Evolutionary conservation across 1,140 invertebrate genomes (phyloP).

Genomic region (Drosophila biarmipes): DNA sequence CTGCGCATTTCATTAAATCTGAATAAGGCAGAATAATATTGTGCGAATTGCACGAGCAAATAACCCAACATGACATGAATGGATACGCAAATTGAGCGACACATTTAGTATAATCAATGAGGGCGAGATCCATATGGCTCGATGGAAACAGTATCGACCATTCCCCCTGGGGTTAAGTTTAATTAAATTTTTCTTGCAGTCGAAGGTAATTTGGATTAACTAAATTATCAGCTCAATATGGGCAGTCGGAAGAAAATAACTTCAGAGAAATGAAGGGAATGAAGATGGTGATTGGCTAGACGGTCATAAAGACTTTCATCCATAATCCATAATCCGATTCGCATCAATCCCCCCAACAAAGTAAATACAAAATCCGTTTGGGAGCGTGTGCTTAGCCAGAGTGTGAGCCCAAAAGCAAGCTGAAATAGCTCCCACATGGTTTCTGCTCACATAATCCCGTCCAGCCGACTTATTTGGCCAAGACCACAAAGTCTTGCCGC

Average conservation of each 20-base stretch:
- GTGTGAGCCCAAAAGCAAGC: constrained; percentile 22
- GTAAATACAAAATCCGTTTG: not conserved
- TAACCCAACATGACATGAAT: constrained; percentile 31
- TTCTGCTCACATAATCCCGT: constrained; percentile 43
- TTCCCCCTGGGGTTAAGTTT: not conserved
- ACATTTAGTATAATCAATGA: constrained; percentile 18
- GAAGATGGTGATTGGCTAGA: too few relatives aligned
- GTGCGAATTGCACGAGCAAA: constrained; percentile 54
- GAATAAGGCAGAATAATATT: constrained; percentile 25
- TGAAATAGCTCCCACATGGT: constrained; percentile 2
- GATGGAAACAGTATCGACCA: constrained; percentile 5
- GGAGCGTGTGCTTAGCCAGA: not conserved
- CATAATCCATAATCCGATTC: not conserved
- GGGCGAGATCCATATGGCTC: constrained; percentile 25
- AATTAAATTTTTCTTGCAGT: constrained; percentile 6
- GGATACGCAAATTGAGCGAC: not conserved
- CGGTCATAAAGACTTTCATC: not conserved
- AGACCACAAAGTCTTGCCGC: constrained; percentile 41
- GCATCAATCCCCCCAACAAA: not conserved
- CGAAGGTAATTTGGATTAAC: constrained; percentile 4
- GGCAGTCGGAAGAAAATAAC: not conserved
- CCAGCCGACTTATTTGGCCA: constrained; percentile 53
- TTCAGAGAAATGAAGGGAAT: not conserved
- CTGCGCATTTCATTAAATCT: constrained; percentile 68
- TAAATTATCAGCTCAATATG: constrained; percentile 4